phyloP scores from a whole-genome alignment of 2,888 invertebrate genomes.

The Thereva unica region DNA sequence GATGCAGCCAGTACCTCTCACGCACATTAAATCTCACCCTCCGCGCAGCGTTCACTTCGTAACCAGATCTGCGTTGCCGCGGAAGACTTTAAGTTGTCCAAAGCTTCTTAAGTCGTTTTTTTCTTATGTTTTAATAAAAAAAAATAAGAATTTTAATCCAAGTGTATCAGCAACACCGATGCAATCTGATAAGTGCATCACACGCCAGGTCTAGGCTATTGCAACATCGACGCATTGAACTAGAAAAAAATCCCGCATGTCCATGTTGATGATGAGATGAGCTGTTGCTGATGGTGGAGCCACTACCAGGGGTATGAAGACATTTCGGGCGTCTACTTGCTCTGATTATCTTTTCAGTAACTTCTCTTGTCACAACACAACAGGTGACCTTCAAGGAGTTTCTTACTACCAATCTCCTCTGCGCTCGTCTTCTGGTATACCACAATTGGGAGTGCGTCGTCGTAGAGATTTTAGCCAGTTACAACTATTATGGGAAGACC shows the following conservation, averaged over 20 bases:
- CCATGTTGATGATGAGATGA: too few relatives aligned
- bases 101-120: conserved; percentile 19
- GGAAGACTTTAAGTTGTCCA: conserved; percentile 24
- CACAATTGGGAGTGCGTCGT: too few relatives aligned
- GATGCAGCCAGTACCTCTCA: neutral
- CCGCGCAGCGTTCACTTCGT: conserved; percentile 22
- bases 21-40: neutral
- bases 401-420: conserved; percentile 17
- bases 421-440: too few relatives aligned
- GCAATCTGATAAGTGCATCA: conserved; percentile 33
- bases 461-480: too few relatives aligned
- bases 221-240: conserved; percentile 32
- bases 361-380: conserved; percentile 18
- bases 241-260: conserved; percentile 7
- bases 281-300: conserved; percentile 7
- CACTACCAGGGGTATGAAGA: neutral
- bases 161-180: conserved; percentile 7
- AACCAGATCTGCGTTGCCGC: conserved; percentile 15
- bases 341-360: conserved; percentile 20
- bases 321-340: conserved; percentile 9
- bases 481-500: too few relatives aligned
- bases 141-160: conserved; percentile 5
- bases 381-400: conserved; percentile 19
- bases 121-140: conserved; percentile 12
- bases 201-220: conserved; percentile 33